Evolutionary conservation across 2,113 vertebrate genomes (phyloP), one percentile per base, ranked within the genome.

Genomic region (Chamaea fasciata): DNA sequence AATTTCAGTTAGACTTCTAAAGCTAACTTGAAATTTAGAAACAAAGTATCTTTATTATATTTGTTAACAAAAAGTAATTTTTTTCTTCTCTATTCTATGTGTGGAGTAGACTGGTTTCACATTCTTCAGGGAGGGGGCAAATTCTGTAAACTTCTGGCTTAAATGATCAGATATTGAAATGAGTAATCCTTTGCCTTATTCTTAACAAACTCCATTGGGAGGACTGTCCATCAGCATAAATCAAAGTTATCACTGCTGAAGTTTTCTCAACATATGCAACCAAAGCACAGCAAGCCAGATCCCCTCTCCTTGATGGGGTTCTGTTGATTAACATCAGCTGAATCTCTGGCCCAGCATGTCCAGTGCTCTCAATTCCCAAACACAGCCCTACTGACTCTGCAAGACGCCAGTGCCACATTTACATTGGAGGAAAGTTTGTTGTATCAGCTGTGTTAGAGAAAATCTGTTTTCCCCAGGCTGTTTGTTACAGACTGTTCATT

Each of bases 341-440:
- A 59, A 76, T 90, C 85, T 92, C 59, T 94, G 52, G 22, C 83
- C 24, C 60, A 78, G 73, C 42, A 2, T 14, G 35, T 47, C 64
- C 21, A 30, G 47, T 55, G 76, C 56, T 93, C 39, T 90, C 59
- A 70, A 3, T 77, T 92, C 62, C 74, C 47, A 87, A 89, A 52
- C 65, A 52, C 10, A 75, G 57, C 37, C 1, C 0, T 41, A 3
- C 53, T 73, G 79, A 26, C 55, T 60, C 79, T 86, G 49, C 7
- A 20, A 83, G 70, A 46, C 1, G 22, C 47, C 47, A 57, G 20
- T 44, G 76, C 13, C 39, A 69, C 71, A 41, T 81, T 92, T 92
- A 52, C 28, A 19, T 69, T 95, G 93, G 87, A 87, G 50, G 39
- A 20, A 41, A n/a, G 50, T 62, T 92, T 76, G 78, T 89, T 95